phyloP scores from a whole-genome alignment of 2,797 vertebrate species.

The Ctenopoma kingsleyae region DNA sequence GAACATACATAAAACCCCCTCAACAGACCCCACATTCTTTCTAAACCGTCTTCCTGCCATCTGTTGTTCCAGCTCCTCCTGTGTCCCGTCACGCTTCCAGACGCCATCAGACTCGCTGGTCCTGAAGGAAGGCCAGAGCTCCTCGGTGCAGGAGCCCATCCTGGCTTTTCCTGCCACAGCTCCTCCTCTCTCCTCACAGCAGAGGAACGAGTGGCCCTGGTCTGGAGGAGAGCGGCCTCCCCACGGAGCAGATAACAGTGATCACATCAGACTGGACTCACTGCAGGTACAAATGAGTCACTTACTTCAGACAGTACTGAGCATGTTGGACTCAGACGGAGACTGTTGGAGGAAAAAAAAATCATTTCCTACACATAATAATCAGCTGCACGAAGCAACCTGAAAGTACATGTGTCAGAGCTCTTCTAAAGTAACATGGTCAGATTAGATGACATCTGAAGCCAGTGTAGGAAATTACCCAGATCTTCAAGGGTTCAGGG shows the following conservation, averaged over 20 bases:
- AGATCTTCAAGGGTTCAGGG: too few relatives aligned
- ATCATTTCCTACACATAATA: too few relatives aligned
- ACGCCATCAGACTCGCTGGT: slow-evolving; percentile 90
- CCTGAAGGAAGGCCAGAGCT: slow-evolving; percentile 88
- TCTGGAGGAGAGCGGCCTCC: slow-evolving; percentile 73
- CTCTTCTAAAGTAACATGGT: too few relatives aligned
- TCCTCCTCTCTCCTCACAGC: slow-evolving; percentile 59
- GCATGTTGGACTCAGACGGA: background rate
- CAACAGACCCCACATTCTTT: too few relatives aligned
- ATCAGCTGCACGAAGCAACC: too few relatives aligned
- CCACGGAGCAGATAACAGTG: slow-evolving; percentile 76
- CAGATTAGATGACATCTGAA: too few relatives aligned
- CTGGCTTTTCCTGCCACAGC: slow-evolving; percentile 78
- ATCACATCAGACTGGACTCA: slow-evolving; percentile 83
- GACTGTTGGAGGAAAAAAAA: too few relatives aligned
- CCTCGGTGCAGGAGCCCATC: slow-evolving; percentile 78
- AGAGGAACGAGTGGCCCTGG: slow-evolving; percentile 47
- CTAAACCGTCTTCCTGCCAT: accelerated
- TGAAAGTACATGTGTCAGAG: too few relatives aligned
- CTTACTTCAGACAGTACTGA: too few relatives aligned
- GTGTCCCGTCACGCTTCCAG: slow-evolving; percentile 91
- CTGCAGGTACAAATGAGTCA: slow-evolving; percentile 79
- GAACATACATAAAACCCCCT: background rate
- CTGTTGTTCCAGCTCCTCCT: slow-evolving; percentile 84
- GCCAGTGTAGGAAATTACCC: too few relatives aligned